Conservation (phyloP, 2,113 vertebrate genomes). For the Aleadryas rufinucha region DNA sequence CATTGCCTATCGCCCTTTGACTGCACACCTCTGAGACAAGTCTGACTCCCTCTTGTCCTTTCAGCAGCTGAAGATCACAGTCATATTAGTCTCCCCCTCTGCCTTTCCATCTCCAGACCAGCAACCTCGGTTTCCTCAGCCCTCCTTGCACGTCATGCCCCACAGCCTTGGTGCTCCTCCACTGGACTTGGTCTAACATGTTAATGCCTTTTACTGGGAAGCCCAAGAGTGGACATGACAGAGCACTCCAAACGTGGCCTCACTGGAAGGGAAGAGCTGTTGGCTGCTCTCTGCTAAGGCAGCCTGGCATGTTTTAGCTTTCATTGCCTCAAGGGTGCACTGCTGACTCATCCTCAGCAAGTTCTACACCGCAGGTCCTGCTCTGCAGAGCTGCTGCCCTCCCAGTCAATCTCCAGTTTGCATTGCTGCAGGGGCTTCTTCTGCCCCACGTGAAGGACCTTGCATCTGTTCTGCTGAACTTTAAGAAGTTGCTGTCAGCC, state of each 20-base stretch:
- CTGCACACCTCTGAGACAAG: neutral
- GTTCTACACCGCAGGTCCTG: neutral
- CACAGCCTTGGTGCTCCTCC: neutral
- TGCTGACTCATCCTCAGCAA: neutral
- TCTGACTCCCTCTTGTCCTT: neutral
- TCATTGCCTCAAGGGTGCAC: conserved; percentile 38
- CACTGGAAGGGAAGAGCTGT: neutral
- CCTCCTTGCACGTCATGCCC: neutral
- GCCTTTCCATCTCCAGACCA: neutral
- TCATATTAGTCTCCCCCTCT: neutral
- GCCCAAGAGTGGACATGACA: neutral
- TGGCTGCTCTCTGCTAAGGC: neutral
- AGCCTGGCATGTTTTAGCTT: neutral
- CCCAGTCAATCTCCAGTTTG: neutral
- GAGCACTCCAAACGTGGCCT: neutral
- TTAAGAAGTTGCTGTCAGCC: neutral
- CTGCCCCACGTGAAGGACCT: neutral
- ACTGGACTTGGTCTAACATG: rapidly evolving
- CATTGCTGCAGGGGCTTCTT: neutral
- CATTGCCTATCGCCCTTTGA: neutral
- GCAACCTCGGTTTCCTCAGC: neutral
- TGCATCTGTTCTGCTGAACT: neutral
- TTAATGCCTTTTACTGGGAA: neutral
- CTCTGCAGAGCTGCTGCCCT: neutral
- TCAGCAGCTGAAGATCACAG: neutral